Percentiles rank a stretch among this genome's conserved stretches.
Conservation (phyloP, 2,113 vertebrate species). For the Dicerorhinus sumatrensis region DNA sequence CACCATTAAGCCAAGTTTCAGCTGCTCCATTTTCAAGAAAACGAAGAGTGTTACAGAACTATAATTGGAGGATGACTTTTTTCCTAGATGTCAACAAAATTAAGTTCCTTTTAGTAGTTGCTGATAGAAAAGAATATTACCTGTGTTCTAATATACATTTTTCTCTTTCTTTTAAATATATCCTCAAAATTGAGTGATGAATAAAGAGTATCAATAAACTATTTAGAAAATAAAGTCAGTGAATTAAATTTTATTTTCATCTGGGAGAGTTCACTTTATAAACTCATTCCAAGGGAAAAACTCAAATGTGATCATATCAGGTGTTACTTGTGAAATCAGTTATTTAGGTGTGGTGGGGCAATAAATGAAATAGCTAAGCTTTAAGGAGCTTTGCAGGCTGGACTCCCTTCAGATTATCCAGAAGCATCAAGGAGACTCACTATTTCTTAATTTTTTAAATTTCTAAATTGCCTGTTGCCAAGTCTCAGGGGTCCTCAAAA, state of each 20-base stretch:
- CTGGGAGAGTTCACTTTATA: background rate
- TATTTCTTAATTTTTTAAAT: background rate
- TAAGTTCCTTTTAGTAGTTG: background rate
- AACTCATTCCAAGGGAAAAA: background rate
- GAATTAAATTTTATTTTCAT: slow-evolving; percentile 54
- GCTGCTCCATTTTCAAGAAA: background rate
- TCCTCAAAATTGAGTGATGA: background rate
- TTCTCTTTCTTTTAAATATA: background rate
- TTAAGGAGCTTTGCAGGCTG: background rate
- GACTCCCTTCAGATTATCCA: background rate
- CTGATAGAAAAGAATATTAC: background rate
- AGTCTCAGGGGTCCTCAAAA: background rate
- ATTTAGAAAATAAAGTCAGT: slow-evolving; percentile 35
- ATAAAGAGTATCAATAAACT: background rate
- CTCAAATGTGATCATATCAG: background rate
- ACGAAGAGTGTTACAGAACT: background rate
- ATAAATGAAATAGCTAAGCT: background rate
- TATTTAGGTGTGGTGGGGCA: background rate
- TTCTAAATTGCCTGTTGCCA: background rate
- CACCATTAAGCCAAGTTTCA: background rate
- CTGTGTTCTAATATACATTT: background rate
- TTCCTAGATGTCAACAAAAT: background rate
- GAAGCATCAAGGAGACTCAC: background rate
- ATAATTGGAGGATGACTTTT: background rate
- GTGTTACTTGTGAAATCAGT: background rate